phyloP scores from a whole-genome alignment of 2,888 invertebrate species.

The Tinea semifulvella region DNA sequence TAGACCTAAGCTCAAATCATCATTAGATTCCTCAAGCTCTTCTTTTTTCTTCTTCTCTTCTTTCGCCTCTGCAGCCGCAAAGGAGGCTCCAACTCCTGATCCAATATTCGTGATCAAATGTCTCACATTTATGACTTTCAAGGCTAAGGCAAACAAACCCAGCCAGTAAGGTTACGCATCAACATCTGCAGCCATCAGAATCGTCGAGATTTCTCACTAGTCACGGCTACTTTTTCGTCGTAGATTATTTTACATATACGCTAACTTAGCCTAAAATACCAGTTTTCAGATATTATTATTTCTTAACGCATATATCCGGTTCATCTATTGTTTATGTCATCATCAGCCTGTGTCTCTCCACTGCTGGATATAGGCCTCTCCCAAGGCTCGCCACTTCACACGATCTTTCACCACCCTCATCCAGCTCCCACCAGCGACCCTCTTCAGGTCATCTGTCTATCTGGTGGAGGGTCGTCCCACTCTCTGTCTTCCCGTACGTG shows the following conservation, averaged over 20 bases:
- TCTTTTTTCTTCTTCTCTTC: constrained; percentile 84
- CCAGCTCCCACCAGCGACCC: too few species aligned
- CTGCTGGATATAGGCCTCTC: too few species aligned
- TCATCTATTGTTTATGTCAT: too few species aligned
- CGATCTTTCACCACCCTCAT: too few species aligned
- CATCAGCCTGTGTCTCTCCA: too few species aligned
- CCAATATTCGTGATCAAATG: constrained; percentile 94
- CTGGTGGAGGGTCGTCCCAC: too few species aligned
- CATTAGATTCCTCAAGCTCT: constrained; percentile 84
- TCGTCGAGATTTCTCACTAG: constrained; percentile 98
- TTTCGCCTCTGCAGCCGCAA: constrained; percentile 72
- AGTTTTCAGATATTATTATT: constrained; percentile 61
- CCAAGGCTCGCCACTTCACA: too few species aligned
- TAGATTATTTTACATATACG: constrained; percentile 97
- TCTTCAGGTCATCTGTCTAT: too few species aligned
- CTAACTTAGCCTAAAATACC: constrained; percentile 93
- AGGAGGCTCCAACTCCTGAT: constrained; percentile 87
- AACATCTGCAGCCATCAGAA: constrained; percentile 95
- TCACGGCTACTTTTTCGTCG: constrained; percentile 98
- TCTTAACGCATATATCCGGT: too few species aligned
- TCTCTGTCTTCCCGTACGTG: too few species aligned
- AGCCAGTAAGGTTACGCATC: constrained; percentile 99
- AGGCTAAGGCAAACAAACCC: constrained; percentile 95
- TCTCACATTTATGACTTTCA: constrained; percentile 93
- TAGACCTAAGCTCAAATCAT: constrained; percentile 96